Conservation (phyloP, 2,888 invertebrate genomes). For the Entomobrya multifasciata region DNA sequence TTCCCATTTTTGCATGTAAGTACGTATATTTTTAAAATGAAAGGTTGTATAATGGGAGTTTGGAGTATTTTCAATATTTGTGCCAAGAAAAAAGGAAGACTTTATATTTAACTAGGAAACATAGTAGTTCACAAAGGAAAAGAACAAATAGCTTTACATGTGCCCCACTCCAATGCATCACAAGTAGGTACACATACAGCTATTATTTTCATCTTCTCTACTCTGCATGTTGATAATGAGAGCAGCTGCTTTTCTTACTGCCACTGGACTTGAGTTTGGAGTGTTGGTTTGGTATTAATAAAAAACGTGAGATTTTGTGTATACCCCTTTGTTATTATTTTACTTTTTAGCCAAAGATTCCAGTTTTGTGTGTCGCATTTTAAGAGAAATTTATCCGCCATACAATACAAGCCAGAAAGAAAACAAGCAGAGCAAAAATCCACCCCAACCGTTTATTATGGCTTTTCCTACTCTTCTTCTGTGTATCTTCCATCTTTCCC, state of each 20-base stretch:
- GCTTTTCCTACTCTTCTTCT: conserved; percentile 41
- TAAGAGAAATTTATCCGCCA: too few relatives aligned
- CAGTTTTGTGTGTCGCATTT: conserved; percentile 1
- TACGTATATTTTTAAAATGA: conserved; percentile 38
- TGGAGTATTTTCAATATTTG: conserved; percentile 52
- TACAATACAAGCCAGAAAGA: too few relatives aligned
- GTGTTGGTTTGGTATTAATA: conserved; percentile 27
- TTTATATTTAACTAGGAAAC: too few relatives aligned
- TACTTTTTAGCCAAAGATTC: neutral
- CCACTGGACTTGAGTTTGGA: conserved; percentile 43
- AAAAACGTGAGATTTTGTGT: neutral
- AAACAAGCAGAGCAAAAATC: conserved; percentile 53
- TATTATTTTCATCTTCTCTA: too few relatives aligned
- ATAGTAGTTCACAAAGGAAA: neutral
- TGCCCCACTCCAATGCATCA: too few relatives aligned
- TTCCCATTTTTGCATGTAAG: neutral
- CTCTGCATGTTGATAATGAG: neutral
- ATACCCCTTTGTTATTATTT: neutral
- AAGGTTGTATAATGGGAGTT: conserved; percentile 59
- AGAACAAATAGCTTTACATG: neutral
- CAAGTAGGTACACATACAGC: too few relatives aligned
- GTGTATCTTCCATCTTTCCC: too few relatives aligned
- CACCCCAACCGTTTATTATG: conserved; percentile 53
- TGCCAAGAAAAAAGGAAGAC: conserved; percentile 49
- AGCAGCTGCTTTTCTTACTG: neutral